These are phyloP conservation scores for Timema podura DNA, from an alignment of 2,888 invertebrate genomes.

Conservation along the genomic window DNA sequence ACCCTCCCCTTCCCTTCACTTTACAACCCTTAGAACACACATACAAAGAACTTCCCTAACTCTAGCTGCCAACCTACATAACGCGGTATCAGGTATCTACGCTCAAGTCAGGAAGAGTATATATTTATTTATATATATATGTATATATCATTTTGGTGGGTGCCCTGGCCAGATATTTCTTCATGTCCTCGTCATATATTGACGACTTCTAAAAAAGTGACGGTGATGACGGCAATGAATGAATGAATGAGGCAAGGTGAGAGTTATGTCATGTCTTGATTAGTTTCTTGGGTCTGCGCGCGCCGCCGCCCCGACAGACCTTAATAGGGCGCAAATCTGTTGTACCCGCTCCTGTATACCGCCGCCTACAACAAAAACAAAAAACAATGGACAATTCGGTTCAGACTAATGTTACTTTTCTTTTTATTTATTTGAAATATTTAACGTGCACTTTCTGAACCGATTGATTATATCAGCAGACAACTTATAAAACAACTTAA, in stretches of 20 bases:
- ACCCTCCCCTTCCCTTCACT: too few species aligned
- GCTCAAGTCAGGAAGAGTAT: background rate
- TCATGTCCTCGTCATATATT: too few species aligned
- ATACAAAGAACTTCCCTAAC: conserved; percentile 2
- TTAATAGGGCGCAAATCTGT: conserved; percentile 92
- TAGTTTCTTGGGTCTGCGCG: conserved; percentile 20
- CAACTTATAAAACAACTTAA: too few species aligned
- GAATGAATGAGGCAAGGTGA: conserved; percentile 30
- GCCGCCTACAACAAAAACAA: conserved; percentile 64
- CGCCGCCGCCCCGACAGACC: conserved; percentile 10
- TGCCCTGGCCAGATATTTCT: too few species aligned
- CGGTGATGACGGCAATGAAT: background rate
- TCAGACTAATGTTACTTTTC: background rate
- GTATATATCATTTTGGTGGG: too few species aligned
- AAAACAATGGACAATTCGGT: conserved; percentile 14
- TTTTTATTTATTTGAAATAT: too few species aligned
- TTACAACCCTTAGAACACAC: too few species aligned
- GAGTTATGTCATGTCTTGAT: conserved; percentile 28
- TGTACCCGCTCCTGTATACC: conserved; percentile 90
- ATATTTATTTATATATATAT: too few species aligned
- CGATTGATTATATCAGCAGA: too few species aligned
- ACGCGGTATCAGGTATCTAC: conserved; percentile 5
- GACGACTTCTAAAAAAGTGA: too few species aligned
- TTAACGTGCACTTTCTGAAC: too few species aligned
- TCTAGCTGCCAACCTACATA: conserved; percentile 23